These are phyloP conservation scores for Calameuta filiformis DNA, from an alignment of 2,888 invertebrate genomes.

Conservation along the genomic window DNA sequence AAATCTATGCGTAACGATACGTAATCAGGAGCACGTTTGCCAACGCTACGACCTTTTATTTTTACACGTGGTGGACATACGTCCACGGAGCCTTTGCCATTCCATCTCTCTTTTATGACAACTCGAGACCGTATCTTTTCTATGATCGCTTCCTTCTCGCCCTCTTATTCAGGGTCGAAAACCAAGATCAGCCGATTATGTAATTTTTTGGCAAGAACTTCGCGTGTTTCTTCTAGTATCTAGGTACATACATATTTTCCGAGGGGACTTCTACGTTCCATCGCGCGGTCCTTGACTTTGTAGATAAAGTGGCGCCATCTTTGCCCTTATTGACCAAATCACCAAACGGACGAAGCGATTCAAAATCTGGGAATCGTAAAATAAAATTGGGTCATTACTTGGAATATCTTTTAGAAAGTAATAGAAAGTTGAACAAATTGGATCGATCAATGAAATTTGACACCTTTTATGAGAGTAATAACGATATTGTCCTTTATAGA, in stretches of 20 bases:
- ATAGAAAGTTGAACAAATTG: background rate
- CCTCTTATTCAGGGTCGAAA: conserved; percentile 28
- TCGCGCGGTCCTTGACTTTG: background rate
- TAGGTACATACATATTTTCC: background rate
- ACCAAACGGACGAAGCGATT: background rate
- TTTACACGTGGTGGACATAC: background rate
- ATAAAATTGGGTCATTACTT: background rate
- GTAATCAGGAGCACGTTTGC: conserved; percentile 7
- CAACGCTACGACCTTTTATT: background rate
- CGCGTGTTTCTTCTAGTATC: background rate
- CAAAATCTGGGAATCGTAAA: background rate
- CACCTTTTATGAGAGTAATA: background rate
- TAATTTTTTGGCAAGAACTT: background rate
- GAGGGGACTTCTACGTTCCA: background rate
- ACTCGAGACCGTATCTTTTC: background rate
- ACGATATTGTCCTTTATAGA: background rate
- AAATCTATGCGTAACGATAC: conserved; percentile 3
- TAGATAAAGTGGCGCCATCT: background rate
- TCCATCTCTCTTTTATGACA: background rate
- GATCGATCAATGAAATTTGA: background rate
- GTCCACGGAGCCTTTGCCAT: background rate
- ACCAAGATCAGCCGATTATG: conserved; percentile 22
- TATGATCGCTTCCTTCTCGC: background rate
- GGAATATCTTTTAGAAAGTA: background rate
- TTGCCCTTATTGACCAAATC: background rate